phyloP scores from a whole-genome alignment of 2,113 vertebrate species.

The Spea bombifrons region DNA sequence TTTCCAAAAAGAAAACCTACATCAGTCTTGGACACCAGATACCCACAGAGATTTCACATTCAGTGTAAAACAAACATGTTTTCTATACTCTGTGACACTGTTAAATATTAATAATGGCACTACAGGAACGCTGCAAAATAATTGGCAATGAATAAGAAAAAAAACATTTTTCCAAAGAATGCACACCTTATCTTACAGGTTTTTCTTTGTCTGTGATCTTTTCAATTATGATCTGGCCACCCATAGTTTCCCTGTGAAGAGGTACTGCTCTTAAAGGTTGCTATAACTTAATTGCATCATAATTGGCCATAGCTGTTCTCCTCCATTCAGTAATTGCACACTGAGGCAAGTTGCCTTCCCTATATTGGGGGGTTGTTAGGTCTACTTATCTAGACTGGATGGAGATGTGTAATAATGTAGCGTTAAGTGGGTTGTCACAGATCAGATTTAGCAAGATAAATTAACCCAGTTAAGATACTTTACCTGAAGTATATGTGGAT shows the following conservation, averaged over 20 bases:
- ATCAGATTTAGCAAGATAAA: conserved; percentile 4
- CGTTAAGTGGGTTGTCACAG: conserved; percentile 17
- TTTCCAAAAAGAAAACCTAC: not conserved
- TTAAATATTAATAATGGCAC: conserved; percentile 46
- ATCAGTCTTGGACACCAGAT: not conserved
- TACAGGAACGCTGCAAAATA: conserved; percentile 8
- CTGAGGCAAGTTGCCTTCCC: conserved; percentile 1
- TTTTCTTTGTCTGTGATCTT: conserved; percentile 7
- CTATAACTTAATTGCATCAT: conserved; percentile 40
- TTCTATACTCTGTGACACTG: conserved; percentile 15
- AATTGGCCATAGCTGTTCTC: conserved; percentile 36
- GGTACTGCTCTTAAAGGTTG: conserved; percentile 41
- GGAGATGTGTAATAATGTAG: conserved; percentile 29
- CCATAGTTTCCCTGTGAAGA: conserved; percentile 45
- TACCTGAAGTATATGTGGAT: conserved; percentile 3
- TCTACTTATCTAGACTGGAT: conserved; percentile 5
- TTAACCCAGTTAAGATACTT: conserved; percentile 1
- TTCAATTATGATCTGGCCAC: conserved; percentile 36
- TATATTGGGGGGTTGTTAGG: conserved; percentile 25
- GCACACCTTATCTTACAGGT: conserved; percentile 18
- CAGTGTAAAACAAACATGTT: conserved; percentile 19
- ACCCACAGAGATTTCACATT: conserved; percentile 9
- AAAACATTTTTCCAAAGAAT: not conserved
- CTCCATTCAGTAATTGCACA: conserved; percentile 35
- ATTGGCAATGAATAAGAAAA: conserved; percentile 23